phyloP scores from a whole-genome alignment of 2,113 vertebrate species.

The Toxotes chatareus region DNA sequence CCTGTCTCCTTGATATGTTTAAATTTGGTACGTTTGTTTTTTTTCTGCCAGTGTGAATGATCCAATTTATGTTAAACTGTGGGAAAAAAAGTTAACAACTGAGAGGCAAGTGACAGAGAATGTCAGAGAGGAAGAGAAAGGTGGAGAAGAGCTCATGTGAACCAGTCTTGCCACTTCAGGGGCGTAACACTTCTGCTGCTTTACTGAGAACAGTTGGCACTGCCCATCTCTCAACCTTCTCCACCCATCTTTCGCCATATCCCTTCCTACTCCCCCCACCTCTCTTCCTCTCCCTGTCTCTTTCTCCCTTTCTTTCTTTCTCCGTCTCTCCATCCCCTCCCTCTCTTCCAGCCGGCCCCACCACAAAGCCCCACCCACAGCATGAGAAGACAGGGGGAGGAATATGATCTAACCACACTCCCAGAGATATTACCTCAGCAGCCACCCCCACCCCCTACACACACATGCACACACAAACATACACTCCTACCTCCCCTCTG shows the following conservation, averaged over 20 bases:
- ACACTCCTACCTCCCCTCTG: conserved; percentile 73
- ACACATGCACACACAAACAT: conserved; percentile 52
- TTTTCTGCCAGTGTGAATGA: neutral
- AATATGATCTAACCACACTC: conserved; percentile 85
- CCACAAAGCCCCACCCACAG: conserved; percentile 79
- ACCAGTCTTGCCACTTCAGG: conserved; percentile 67
- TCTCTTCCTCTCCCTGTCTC: conserved; percentile 41
- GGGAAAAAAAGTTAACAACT: neutral
- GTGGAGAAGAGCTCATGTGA: conserved; percentile 36
- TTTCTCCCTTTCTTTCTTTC: conserved; percentile 31
- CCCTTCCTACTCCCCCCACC: conserved; percentile 42
- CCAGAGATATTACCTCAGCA: conserved; percentile 75
- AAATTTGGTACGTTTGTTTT: neutral
- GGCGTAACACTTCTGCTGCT: conserved; percentile 43
- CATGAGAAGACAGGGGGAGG: conserved; percentile 85
- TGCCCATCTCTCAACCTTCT: conserved; percentile 66
- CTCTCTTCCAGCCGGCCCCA: conserved; percentile 66
- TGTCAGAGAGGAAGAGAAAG: conserved; percentile 1
- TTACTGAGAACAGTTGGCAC: conserved; percentile 57
- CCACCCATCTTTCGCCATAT: conserved; percentile 57
- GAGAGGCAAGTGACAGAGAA: neutral
- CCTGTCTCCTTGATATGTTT: conserved; percentile 4
- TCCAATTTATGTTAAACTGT: neutral
- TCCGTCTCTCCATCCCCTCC: conserved; percentile 57
- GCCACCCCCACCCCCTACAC: conserved; percentile 64